Conservation (phyloP, 2,888 invertebrate genomes). For the Hemicrepidius hirtus region DNA sequence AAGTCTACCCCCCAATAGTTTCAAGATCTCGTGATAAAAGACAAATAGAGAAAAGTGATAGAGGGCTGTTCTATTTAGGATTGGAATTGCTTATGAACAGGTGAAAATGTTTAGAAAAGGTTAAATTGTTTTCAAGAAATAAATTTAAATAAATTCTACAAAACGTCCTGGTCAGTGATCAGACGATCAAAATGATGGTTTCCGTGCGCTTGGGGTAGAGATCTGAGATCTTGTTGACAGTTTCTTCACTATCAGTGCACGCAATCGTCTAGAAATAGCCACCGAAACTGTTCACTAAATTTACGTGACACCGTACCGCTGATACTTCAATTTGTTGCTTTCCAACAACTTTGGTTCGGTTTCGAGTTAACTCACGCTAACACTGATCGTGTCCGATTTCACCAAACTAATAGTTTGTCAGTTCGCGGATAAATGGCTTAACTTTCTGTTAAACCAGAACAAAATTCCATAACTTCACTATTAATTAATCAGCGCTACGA, state of each 20-base stretch:
- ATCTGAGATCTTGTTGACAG: constrained; percentile 20
- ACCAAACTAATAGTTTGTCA: constrained; percentile 30
- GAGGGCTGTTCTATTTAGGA: constrained; percentile 64
- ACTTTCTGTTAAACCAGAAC: constrained; percentile 23
- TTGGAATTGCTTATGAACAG: constrained; percentile 65
- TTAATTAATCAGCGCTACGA: constrained; percentile 20
- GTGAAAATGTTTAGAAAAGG: constrained; percentile 51
- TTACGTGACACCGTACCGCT: constrained; percentile 28
- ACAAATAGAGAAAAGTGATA: constrained; percentile 59
- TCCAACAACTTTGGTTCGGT: constrained; percentile 15
- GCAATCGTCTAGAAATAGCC: constrained; percentile 30
- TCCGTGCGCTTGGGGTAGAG: constrained; percentile 11
- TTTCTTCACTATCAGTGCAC: constrained; percentile 22
- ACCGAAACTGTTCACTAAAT: constrained; percentile 31
- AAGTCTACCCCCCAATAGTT: constrained; percentile 65
- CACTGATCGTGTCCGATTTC: constrained; percentile 32
- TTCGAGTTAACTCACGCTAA: constrained; percentile 28
- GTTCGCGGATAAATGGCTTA: constrained; percentile 32
- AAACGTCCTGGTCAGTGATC: background rate
- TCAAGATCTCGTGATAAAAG: constrained; percentile 59
- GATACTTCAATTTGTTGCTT: constrained; percentile 33
- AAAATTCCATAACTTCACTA: constrained; percentile 17
- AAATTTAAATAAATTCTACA: constrained; percentile 17
- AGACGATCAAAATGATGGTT: constrained; percentile 12
- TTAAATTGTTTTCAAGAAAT: background rate